These are phyloP conservation scores for Synergus umbraculus DNA, from an alignment of 2,888 invertebrate species.

Conservation along the genomic window DNA sequence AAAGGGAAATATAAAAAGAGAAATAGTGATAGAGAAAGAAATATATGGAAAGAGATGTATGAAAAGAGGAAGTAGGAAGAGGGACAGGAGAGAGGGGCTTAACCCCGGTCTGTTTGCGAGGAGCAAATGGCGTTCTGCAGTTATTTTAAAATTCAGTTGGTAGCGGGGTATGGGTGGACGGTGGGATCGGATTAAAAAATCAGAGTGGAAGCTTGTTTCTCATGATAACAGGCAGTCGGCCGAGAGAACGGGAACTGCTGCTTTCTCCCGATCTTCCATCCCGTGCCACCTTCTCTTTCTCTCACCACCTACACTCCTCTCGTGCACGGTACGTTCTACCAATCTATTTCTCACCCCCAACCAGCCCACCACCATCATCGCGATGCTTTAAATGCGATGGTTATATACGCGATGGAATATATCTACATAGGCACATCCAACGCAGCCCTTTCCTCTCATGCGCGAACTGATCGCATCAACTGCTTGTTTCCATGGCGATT, in stretches of 20 bases:
- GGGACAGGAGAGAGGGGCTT: constrained; percentile 64
- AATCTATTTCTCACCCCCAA: constrained; percentile 50
- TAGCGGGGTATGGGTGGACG: constrained; percentile 63
- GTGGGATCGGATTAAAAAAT: constrained; percentile 78
- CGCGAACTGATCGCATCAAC: constrained; percentile 79
- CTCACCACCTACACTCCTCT: constrained; percentile 44
- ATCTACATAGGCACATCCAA: constrained; percentile 58
- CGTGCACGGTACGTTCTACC: constrained; percentile 41
- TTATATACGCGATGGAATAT: constrained; percentile 54
- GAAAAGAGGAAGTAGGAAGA: constrained; percentile 55
- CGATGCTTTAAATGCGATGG: constrained; percentile 64
- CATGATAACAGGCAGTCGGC: constrained; percentile 72
- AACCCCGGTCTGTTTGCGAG: constrained; percentile 76
- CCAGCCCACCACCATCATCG: constrained; percentile 53
- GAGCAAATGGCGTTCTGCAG: constrained; percentile 79
- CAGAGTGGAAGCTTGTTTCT: constrained; percentile 78
- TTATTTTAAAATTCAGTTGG: constrained; percentile 78
- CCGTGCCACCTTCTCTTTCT: constrained; percentile 41
- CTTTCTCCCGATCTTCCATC: constrained; percentile 51
- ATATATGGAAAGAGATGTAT: constrained; percentile 31
- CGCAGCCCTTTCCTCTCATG: constrained; percentile 72
- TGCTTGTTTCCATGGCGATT: constrained; percentile 81
- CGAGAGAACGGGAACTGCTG: constrained; percentile 59
- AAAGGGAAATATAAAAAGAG: constrained; percentile 53
- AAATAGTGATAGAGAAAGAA: constrained; percentile 46